phyloP scores from a whole-genome alignment of 2,888 invertebrate genomes.

The Pinctada fucata region DNA sequence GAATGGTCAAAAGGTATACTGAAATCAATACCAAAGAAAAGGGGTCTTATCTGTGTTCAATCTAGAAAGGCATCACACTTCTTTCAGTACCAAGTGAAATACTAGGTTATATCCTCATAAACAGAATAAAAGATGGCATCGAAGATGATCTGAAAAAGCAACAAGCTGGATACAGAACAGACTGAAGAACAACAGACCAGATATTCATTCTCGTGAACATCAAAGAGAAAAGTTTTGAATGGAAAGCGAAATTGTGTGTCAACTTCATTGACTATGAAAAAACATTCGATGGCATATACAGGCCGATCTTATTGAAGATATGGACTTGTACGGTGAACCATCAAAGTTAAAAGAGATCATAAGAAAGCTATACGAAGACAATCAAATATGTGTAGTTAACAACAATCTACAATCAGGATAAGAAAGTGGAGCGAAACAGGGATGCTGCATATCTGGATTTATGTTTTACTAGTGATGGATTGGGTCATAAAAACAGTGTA shows the following conservation, averaged over 20 bases:
- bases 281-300: not conserved
- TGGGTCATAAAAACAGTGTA: not conserved
- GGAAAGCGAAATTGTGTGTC: not conserved
- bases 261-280: not conserved
- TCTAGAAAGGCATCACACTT: not conserved
- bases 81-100: not conserved
- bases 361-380: not conserved
- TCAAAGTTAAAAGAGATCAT: not conserved
- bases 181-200: not conserved
- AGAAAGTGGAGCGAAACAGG: conserved; percentile 6
- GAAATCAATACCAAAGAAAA: not conserved
- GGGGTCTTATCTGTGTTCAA: not conserved
- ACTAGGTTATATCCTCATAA: not conserved
- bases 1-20: not conserved
- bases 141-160: not conserved
- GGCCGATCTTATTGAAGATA: not conserved
- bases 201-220: not conserved
- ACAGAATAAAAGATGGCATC: not conserved
- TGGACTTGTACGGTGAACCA: not conserved
- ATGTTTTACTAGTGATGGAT: not conserved
- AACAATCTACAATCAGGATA: not conserved
- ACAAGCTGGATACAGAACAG: not conserved
- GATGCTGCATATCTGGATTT: conserved; percentile 2
- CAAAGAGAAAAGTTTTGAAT: conserved; percentile 4
- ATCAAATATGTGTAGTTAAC: not conserved